Percentiles rank a stretch among this genome's conserved stretches.
Conservation (phyloP, 2,113 vertebrate species). For the Bungarus multicinctus region DNA sequence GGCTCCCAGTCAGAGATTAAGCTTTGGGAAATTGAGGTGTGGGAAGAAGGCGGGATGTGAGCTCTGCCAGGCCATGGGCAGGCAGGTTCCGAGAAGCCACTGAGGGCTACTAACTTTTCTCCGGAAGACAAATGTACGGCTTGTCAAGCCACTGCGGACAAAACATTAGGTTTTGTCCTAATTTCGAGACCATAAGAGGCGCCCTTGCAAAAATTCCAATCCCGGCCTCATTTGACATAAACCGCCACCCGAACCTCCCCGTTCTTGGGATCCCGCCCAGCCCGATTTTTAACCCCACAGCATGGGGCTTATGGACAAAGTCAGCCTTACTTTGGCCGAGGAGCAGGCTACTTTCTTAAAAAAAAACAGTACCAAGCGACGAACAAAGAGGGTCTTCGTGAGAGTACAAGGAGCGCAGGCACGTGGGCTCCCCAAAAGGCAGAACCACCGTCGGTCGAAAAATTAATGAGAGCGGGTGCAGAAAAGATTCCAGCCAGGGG, state of each 20-base stretch:
- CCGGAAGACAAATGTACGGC: neutral
- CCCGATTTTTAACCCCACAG: neutral
- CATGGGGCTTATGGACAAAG: neutral
- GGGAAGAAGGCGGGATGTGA: neutral
- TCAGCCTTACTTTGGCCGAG: neutral
- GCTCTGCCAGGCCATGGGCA: neutral
- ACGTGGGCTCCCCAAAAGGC: neutral
- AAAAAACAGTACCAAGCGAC: neutral
- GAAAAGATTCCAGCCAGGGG: too few species aligned
- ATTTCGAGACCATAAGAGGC: too few species aligned
- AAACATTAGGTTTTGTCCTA: fast-evolving
- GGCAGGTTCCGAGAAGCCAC: neutral
- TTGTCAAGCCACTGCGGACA: neutral
- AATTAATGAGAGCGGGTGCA: neutral
- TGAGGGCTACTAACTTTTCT: neutral
- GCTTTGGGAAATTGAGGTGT: neutral
- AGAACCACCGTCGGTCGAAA: neutral
- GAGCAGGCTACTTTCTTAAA: neutral
- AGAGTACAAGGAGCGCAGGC: neutral
- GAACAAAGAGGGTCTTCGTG: neutral
- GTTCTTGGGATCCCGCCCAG: neutral
- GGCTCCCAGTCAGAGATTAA: neutral
- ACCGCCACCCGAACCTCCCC: neutral
- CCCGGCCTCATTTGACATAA: neutral
- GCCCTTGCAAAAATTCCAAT: neutral